These are phyloP conservation scores for Linyphia triangularis DNA, from an alignment of 2,888 invertebrate genomes.

Conservation along the genomic window DNA sequence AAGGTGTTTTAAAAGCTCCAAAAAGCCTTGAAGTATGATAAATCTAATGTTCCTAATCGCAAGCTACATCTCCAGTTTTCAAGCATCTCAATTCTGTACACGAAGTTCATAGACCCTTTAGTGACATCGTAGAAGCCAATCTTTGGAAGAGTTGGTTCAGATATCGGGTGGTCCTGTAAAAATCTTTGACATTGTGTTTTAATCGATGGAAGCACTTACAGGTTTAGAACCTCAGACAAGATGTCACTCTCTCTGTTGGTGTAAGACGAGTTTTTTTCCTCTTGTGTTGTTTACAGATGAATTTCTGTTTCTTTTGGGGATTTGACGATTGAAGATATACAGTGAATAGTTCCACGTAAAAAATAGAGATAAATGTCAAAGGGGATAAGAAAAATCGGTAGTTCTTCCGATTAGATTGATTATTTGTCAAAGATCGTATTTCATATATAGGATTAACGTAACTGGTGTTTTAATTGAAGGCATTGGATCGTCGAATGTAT, in stretches of 20 bases:
- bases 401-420: background rate
- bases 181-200: constrained; percentile 6
- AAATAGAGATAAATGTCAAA: constrained; percentile 9
- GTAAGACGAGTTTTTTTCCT: constrained; percentile 8
- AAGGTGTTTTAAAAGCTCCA: background rate
- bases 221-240: constrained; percentile 6
- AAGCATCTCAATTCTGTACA: constrained; percentile 11
- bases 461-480: background rate
- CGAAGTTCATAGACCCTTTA: constrained; percentile 4
- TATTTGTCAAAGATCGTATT: background rate
- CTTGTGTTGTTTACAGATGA: background rate
- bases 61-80: background rate
- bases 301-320: background rate
- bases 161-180: constrained; percentile 4
- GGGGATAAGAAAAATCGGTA: background rate
- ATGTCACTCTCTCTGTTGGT: constrained; percentile 32
- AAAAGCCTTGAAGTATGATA: constrained; percentile 18
- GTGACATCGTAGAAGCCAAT: constrained; percentile 9
- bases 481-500: no score
- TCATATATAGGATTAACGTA: background rate
- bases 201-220: constrained; percentile 32
- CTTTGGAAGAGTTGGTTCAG: background rate
- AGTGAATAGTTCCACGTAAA: background rate
- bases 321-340: background rate
- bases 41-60: constrained; percentile 18